These are phyloP conservation scores for Chloromyia formosa DNA, from an alignment of 2,888 invertebrate species.

Conservation along the genomic window DNA sequence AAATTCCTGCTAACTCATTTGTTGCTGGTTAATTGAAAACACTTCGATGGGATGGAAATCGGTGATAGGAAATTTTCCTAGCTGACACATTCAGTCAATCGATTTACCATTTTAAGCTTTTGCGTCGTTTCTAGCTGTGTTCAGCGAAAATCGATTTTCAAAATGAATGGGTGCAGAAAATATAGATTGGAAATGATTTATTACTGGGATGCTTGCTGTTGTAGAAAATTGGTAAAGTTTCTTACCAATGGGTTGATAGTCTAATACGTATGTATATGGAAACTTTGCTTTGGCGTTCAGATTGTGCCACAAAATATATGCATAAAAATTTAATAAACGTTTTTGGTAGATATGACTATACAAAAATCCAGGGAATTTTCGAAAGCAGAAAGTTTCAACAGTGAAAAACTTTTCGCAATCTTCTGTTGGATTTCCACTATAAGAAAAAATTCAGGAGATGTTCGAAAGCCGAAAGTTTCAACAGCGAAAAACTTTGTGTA, in stretches of 20 bases:
- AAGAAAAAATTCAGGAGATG: too few relatives aligned
- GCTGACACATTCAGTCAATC: slow-evolving; percentile 37
- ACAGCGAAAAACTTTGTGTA: too few relatives aligned
- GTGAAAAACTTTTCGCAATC: too few relatives aligned
- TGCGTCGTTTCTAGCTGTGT: not conserved
- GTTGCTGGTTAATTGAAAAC: slow-evolving; percentile 36
- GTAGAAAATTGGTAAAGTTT: slow-evolving; percentile 37
- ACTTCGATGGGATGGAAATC: slow-evolving; percentile 22
- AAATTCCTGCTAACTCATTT: not conserved
- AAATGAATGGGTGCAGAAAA: slow-evolving; percentile 16
- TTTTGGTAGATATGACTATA: too few relatives aligned
- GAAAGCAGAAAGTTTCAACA: too few relatives aligned
- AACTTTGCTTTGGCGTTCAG: too few relatives aligned
- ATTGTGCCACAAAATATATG: too few relatives aligned
- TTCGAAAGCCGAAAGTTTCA: too few relatives aligned
- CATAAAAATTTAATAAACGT: too few relatives aligned
- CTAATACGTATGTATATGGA: too few relatives aligned
- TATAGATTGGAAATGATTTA: slow-evolving; percentile 35
- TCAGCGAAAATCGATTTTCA: slow-evolving; percentile 1
- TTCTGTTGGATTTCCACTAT: too few relatives aligned
- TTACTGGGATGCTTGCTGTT: slow-evolving; percentile 12
- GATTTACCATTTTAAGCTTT: slow-evolving; percentile 29
- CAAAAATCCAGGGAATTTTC: too few relatives aligned
- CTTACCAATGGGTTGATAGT: not conserved
- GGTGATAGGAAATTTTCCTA: slow-evolving; percentile 28